Evolutionary conservation across 2,888 invertebrate genomes (phyloP).

Genomic region (Trichopoda pennipes): DNA sequence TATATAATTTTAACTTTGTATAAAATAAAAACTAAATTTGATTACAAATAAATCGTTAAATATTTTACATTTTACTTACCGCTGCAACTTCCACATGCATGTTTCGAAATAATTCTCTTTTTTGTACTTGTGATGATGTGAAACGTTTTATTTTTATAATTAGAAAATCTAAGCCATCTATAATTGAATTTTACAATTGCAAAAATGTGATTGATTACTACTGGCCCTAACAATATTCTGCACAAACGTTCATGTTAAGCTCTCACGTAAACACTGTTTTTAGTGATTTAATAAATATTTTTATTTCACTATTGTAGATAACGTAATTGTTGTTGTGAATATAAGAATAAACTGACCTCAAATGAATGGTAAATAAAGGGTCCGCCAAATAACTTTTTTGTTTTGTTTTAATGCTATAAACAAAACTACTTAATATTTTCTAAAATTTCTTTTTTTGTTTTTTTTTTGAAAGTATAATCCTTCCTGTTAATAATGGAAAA

Average conservation of each 20-base stretch:
- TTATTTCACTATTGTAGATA: background rate
- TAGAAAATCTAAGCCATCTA: slow-evolving; percentile 57
- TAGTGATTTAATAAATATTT: background rate
- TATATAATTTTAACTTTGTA: background rate
- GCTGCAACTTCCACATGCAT: slow-evolving; percentile 11
- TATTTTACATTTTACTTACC: slow-evolving; percentile 29
- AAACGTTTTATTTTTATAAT: slow-evolving; percentile 56
- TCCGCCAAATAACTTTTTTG: too few species aligned
- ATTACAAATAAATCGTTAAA: slow-evolving; percentile 25
- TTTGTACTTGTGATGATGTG: slow-evolving; percentile 2
- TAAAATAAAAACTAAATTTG: slow-evolving; percentile 2
- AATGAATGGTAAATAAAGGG: slow-evolving; percentile 31
- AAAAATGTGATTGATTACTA: slow-evolving; percentile 51
- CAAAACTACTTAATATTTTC: too few species aligned
- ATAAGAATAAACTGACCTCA: slow-evolving; percentile 25
- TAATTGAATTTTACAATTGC: slow-evolving; percentile 59
- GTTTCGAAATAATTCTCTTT: slow-evolving; percentile 14
- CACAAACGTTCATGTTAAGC: background rate
- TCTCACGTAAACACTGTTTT: background rate
- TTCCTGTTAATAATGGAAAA: too few species aligned
- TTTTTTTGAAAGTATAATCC: too few species aligned
- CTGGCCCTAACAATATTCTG: slow-evolving; percentile 21
- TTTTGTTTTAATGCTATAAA: too few species aligned
- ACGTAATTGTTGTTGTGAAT: background rate
- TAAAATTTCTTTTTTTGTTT: too few species aligned